phyloP scores from a whole-genome alignment of 2,113 vertebrate species.

The Lipotes vexillifer region DNA sequence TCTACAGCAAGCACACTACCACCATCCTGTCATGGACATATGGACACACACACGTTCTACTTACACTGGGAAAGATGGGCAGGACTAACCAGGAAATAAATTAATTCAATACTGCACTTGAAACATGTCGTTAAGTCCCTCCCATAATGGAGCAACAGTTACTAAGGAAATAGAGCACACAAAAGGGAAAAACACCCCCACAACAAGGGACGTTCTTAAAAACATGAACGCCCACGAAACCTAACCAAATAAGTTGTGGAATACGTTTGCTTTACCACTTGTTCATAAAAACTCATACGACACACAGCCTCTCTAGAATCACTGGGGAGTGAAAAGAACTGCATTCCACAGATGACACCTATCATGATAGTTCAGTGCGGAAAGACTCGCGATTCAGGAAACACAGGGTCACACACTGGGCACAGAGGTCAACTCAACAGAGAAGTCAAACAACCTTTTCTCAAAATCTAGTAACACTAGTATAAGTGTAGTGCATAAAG shows the following conservation, averaged over 20 bases:
- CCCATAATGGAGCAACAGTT: conserved; percentile 59
- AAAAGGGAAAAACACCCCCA: conserved; percentile 49
- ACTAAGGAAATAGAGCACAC: conserved; percentile 62
- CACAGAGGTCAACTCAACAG: background rate
- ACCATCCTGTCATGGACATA: background rate
- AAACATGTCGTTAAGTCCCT: conserved; percentile 45
- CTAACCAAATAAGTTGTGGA: background rate
- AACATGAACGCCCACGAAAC: conserved; percentile 9
- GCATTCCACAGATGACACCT: background rate
- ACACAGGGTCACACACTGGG: background rate
- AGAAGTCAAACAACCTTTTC: conserved; percentile 52
- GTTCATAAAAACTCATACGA: background rate
- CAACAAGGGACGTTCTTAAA: conserved; percentile 27
- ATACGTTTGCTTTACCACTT: background rate
- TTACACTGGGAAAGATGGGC: conserved; percentile 5
- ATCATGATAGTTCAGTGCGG: background rate
- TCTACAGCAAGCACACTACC: background rate
- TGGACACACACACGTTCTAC: background rate
- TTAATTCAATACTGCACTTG: conserved; percentile 55
- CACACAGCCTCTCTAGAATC: background rate
- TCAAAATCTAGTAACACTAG: conserved; percentile 10
- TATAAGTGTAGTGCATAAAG: conserved; percentile 17
- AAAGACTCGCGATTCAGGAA: background rate
- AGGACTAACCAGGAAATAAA: conserved; percentile 57
- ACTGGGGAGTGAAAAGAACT: background rate